Percentiles rank a stretch among this genome's conserved stretches.
Conservation (phyloP, 2,888 invertebrate species). For the Caprella mutica region DNA sequence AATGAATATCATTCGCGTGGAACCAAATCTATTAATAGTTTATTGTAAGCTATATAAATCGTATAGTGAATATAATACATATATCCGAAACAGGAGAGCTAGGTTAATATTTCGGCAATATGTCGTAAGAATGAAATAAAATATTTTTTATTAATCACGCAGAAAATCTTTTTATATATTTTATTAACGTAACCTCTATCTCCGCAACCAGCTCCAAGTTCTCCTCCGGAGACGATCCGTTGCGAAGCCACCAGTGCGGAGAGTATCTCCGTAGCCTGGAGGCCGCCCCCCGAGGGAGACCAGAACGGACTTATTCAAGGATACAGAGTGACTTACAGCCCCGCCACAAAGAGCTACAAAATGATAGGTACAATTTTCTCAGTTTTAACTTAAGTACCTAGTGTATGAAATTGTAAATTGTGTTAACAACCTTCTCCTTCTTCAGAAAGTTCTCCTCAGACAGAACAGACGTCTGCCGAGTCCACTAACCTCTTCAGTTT, state of each 20-base stretch:
- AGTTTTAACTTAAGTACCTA: neutral
- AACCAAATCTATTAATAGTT: too few relatives aligned
- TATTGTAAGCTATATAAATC: too few relatives aligned
- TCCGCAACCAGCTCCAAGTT: conserved; percentile 65
- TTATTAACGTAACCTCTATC: too few relatives aligned
- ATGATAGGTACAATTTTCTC: neutral
- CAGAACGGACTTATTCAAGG: conserved; percentile 57
- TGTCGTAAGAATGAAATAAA: too few relatives aligned
- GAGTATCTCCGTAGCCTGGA: conserved; percentile 67
- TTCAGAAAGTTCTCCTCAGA: conserved; percentile 21
- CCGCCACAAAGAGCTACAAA: conserved; percentile 1
- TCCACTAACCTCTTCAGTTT: conserved; percentile 57
- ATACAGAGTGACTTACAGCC: conserved; percentile 53
- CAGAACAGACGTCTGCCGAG: conserved; percentile 49
- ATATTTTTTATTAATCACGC: too few relatives aligned
- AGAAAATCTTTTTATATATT: too few relatives aligned
- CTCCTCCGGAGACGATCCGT: conserved; percentile 63
- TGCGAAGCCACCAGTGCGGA: conserved; percentile 63
- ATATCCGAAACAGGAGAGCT: too few relatives aligned
- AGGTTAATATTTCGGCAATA: too few relatives aligned
- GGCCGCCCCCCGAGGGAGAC: conserved; percentile 51
- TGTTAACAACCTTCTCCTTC: neutral
- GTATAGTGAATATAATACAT: too few relatives aligned
- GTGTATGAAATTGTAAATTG: neutral
- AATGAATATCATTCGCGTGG: too few relatives aligned